A percentile compares a stretch with the other conserved stretches of the same genome.
These are phyloP conservation scores for Conus canariensis DNA, from an alignment of 2,888 invertebrate species.

Conservation along the genomic window DNA sequence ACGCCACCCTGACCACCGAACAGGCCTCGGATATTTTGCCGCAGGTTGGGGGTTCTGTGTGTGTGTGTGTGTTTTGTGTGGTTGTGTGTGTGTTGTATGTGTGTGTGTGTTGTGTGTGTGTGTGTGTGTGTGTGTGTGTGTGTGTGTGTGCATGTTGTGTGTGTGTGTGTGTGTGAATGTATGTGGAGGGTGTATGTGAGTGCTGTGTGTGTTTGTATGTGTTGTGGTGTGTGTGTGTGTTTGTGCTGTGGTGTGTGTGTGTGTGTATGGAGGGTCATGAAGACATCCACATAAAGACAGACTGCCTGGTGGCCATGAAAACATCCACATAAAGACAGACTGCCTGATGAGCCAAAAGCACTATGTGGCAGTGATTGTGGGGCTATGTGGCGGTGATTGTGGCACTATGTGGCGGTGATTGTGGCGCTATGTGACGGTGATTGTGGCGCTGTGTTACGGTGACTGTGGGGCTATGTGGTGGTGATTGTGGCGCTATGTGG, in stretches of 20 bases:
- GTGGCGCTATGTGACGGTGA: not conserved
- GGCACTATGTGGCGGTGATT: not conserved
- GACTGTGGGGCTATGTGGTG: not conserved
- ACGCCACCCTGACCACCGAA: constrained; percentile 2
- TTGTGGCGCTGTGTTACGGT: not conserved
- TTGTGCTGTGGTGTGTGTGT: too few species aligned
- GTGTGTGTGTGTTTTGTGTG: not conserved
- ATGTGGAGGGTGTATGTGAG: not conserved
- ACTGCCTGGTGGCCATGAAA: too few species aligned
- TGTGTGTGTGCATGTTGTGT: too few species aligned
- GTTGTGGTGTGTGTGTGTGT: too few species aligned
- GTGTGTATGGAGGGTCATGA: too few species aligned
- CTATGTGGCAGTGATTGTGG: not conserved
- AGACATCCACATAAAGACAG: too few species aligned
- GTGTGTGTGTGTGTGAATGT: too few species aligned
- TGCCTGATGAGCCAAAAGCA: too few species aligned
- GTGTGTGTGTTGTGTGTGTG: not conserved
- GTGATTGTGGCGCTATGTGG: not conserved
- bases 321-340: too few species aligned
- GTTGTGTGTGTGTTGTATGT: not conserved
- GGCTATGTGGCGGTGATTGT: not conserved
- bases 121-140: not conserved
- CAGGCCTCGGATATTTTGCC: constrained; percentile 12
- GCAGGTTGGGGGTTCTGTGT: not conserved
- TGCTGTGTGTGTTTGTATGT: too few species aligned